These are phyloP conservation scores for Caenorhabditis remanei DNA, from an alignment of 1,140 invertebrate genomes.

Conservation along the genomic window DNA sequence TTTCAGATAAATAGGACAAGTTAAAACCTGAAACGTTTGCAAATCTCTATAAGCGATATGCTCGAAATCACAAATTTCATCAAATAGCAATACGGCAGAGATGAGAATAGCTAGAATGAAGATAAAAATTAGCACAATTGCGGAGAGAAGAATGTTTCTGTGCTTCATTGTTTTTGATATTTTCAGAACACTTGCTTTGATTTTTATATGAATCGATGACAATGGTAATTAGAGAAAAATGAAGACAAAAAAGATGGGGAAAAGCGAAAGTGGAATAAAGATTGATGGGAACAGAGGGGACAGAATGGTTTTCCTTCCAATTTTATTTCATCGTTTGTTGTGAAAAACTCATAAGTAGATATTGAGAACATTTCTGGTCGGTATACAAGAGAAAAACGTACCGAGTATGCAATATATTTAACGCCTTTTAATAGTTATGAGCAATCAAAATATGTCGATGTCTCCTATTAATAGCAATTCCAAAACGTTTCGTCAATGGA, in stretches of 20 bases:
- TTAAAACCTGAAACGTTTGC: neutral
- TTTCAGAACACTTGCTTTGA: neutral
- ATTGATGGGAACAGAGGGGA: neutral
- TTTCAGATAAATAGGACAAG: neutral
- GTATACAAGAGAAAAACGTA: no score
- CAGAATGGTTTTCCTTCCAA: no score
- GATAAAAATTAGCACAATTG: neutral
- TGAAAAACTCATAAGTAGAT: no score
- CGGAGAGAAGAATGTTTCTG: neutral
- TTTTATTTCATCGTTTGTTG: no score
- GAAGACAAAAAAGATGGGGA: neutral
- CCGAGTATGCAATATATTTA: no score
- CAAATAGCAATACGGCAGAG: neutral
- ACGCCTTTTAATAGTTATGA: no score
- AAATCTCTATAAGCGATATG: neutral
- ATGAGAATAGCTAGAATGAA: neutral
- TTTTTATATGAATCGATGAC: neutral
- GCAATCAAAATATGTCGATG: no score
- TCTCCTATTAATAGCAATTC: no score
- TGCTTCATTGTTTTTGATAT: slow-evolving; percentile 15
- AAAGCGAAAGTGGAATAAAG: neutral
- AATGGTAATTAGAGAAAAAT: neutral
- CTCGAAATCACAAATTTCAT: slow-evolving; percentile 14
- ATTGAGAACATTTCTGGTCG: no score
- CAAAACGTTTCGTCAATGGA: no score